Percentiles rank a stretch among this genome's conserved stretches.
Conservation (phyloP, 2,113 vertebrate genomes). For the Crotalus viridis region DNA sequence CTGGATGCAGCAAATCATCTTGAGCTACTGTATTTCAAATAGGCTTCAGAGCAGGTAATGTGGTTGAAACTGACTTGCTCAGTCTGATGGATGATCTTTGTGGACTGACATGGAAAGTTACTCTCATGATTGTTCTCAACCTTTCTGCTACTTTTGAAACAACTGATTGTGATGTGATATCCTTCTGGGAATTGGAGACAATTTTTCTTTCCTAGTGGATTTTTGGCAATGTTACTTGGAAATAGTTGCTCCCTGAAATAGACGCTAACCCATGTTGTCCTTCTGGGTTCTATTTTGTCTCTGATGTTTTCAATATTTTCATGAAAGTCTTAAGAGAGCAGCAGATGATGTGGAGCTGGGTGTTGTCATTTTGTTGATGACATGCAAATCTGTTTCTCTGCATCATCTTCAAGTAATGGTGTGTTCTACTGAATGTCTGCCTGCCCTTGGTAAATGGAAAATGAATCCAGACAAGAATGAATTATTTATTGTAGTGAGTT, state of each 20-base stretch:
- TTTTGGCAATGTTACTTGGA: background rate
- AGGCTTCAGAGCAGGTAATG: background rate
- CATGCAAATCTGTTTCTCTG: background rate
- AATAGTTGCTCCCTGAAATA: background rate
- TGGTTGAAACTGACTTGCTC: background rate
- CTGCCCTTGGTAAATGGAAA: background rate
- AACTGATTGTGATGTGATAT: background rate
- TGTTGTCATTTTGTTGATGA: background rate
- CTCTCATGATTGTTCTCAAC: background rate
- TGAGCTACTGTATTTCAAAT: background rate
- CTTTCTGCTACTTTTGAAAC: background rate
- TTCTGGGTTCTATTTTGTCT: background rate
- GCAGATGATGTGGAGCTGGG: background rate
- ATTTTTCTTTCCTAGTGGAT: background rate
- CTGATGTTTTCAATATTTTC: background rate
- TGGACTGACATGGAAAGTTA: background rate
- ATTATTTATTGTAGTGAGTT: background rate
- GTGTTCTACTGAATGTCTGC: background rate
- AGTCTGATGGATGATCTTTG: background rate
- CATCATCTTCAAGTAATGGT: background rate
- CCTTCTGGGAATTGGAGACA: background rate
- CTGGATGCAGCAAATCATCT: background rate
- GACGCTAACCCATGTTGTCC: background rate
- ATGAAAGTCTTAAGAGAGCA: background rate
- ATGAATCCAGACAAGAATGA: background rate